A percentile compares a stretch with the other conserved stretches of the same genome.
Evolutionary conservation across 2,113 vertebrate species (phyloP).

Genomic region (Leptocoma aspasia): DNA sequence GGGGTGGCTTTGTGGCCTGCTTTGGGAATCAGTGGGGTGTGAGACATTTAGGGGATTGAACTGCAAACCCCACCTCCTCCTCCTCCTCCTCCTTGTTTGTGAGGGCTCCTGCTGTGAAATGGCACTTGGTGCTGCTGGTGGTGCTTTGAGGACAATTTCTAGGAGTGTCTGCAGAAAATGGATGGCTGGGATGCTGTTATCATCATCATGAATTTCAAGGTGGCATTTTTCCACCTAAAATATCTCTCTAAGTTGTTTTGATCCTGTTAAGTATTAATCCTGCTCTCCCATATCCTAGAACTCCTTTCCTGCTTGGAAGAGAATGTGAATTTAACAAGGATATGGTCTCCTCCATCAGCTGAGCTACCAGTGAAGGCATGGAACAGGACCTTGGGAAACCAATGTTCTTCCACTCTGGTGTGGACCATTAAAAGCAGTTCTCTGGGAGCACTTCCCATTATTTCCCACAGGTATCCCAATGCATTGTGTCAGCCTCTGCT

Average conservation of each 20-base stretch:
- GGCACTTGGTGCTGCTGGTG: neutral
- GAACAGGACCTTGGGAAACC: neutral
- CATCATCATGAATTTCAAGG: neutral
- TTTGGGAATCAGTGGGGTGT: neutral
- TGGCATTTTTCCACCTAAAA: neutral
- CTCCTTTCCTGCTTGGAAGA: neutral
- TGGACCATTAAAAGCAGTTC: neutral
- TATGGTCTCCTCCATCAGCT: neutral
- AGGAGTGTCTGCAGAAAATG: neutral
- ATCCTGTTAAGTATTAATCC: neutral
- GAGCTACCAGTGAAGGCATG: neutral
- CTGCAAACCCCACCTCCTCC: neutral
- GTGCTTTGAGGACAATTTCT: neutral
- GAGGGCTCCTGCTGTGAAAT: neutral
- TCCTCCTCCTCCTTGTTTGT: neutral
- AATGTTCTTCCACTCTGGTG: neutral
- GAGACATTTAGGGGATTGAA: neutral
- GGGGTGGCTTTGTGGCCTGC: fast-evolving
- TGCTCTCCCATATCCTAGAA: fast-evolving
- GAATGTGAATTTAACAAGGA: neutral
- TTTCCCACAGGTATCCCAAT: neutral
- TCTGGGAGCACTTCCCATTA: neutral
- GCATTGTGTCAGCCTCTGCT: neutral
- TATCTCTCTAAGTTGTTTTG: neutral
- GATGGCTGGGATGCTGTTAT: fast-evolving